Evolutionary conservation across 2,797 vertebrate genomes (phyloP), one percentile per base, ranked within the genome.

Genomic region (Graptemys geographica): DNA sequence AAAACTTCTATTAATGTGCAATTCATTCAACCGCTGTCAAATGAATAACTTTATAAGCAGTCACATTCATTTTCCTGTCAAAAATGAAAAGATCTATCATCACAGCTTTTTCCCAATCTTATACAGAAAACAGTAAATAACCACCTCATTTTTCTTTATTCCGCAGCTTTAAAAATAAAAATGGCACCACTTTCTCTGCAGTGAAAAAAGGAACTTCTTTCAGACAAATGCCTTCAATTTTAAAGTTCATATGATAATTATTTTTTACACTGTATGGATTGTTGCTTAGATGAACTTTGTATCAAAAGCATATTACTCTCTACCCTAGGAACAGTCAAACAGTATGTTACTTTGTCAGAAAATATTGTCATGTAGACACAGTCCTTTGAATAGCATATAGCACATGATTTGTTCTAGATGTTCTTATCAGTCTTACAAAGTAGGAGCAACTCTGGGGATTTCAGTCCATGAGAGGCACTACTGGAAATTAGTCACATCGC

Each of bases 301-400:
- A 41, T 53, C 87, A 47, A 57, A 8, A n/a, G 41, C 3, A 21
- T 86, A 21, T 76, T 37, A 18, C 84, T 59, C 2, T 4, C 10
- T 86, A 44, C 10, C 2, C 12, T 49, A 21, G 49, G 51, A 92
- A 15, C 15, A 1, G 10, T 18, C 52, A 8, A 47, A 0, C 25
- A 11, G 2, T 0, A 21, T 11, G 1, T 41, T 44, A 0, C 33
- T 18, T 1, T 1, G 79, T 52, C 51, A 25, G 13, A 23, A 55
- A 55, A 16, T 10, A 1, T 4, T 10, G 41, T 44, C 5, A 33
- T 28, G 23, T 33, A 78, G 59, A 49, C 74, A 78, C 74, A 49
- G 13, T 51, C 16, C 78, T 19, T 33, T 5, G 44, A 4, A 0
- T 1, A 13, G 12, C 82, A 4, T 9, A n/a, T 31, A 69, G n/a